Evolutionary conservation across 2,888 invertebrate genomes (phyloP), one percentile per base, ranked within the genome.

Genomic region (Ochlodes sylvanus): DNA sequence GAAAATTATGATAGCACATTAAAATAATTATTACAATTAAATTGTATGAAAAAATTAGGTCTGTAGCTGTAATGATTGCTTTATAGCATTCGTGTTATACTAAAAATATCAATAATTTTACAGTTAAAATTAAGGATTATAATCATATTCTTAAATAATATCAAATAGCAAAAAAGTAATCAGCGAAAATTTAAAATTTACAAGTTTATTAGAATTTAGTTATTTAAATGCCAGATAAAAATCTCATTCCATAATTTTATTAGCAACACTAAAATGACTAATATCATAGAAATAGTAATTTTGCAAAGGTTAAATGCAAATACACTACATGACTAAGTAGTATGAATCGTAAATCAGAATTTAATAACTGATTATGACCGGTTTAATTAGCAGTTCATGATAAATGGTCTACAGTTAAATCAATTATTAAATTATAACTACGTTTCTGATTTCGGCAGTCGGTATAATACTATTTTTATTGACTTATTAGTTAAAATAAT

Each of bases 41-140:
- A 56, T 63, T 68, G 58, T 63, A 68, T 44, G 32, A 57, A 52
- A 54, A 21, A 32, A 68, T 57, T 63, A 58, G 58, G 42, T 58
- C 12, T 19, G 17, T 14, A 63, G 62, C 62, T 68, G 56, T 63
- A 50, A 63, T 63, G 52, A 63, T 47, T 64, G 63, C 56, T 21
- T 44, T 0, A 34, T 56, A 55, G 56, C 56, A 64, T 32, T 3
- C n/a, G 9, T 17, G 61, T 19, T 44, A 50, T 32, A 41, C 42
- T 55, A 44, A 32, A 52, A 17, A 55, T 44, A 60, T 50, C 7
- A 21, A 52, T 52, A 6, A 52, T 21, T 52, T 14, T n/a, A 52
- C 41, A n/a, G 21, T 52, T 14, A 27, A 17, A 63, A 21, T 15
- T 63, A 15, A 42, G 19, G 54, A 21, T 15, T 63, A 21, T 15